Base-by-base conservation (phyloP, 2,888 invertebrate genomes). In the Caenorhabditis afra region DNA sequence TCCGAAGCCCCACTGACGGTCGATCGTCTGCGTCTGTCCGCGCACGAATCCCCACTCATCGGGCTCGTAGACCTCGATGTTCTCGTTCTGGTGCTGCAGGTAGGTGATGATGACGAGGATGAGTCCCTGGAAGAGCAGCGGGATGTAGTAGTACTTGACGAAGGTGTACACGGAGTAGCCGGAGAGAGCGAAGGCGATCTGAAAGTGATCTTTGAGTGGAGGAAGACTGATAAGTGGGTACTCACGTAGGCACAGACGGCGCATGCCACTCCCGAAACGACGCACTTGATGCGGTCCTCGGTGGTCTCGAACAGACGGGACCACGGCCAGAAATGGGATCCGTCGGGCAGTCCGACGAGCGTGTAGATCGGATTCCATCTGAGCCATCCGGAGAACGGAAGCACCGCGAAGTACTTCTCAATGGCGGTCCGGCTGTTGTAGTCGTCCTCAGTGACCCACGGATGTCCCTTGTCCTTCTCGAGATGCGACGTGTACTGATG, bases 361-460 rank as follows among this genome's bases (percentile, higher is more conserved):
- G 89, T 89, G 79, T 89, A 89, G 41, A 89, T 83, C 14, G 89
- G 88, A 62, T 86, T 86, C 89, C 89, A 89, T 78, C 88, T 85
- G 71, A 89, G 62, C 83, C 89, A 85, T 61, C 87, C 89, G 58
- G 87, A 87, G 44, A 89, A 52, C 41, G 89, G 89, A 44, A 89
- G 78, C 67, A 83, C 81, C 10, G 85, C 81, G 65, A 85, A 87
- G 62, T 84, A 81, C 73, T 82, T 83, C 65, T 84, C 79, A n/a
- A 81, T 47, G n/a, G 61, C 52, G 11, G 78, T 81, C 66, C 83
- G 70, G 41, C 58, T 75, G 41, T 74, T 75, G 79, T 68, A 85
- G 61, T 81, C 81, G 8, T 85, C 80, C 58, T 87, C 83, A 4
- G 86, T 86, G 39, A 87, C 82, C 87, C 87, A 87, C 35, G 87